Evolutionary conservation across 2,888 invertebrate genomes (phyloP), one percentile per base, ranked within the genome.

Genomic region (Yponomeuta sedellus): DNA sequence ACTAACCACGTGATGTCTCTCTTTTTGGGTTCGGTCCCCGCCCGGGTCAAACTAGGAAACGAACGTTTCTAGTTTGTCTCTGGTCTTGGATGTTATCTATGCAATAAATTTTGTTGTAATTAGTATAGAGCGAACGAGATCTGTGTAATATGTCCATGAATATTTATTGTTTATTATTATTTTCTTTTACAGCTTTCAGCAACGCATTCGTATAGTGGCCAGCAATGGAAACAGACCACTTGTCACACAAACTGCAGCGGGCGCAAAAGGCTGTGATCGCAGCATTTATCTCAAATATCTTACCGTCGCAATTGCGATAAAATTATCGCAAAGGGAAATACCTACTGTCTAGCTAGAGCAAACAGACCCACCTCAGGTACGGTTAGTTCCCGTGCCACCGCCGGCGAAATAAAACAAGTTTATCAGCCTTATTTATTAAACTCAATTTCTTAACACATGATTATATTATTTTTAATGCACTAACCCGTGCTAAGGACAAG

Each of bases 221-320:
- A 52, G 2, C 44, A 52, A 52, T 52, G 44, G 44, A 52, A 52
- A 52, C 44, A 52, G 44, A 16, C 12, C 44, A 52, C 3, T 52
- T 52, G 44, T 52, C 16, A 52, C 16, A 5, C 44, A 16, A 2
- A 4, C 44, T 16, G 16, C 44, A 52, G 44, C 12, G 44, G 16
- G 44, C 44, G 44, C 44, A 25, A 25, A 22, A n/a, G 39, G 70
- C 71, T 68, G 69, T 69, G 72, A 75, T 73, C 76, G 74, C 71
- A 71, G 74, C 71, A 75, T 74, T 76, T 75, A 76, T 75, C 76
- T 75, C 72, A 59, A 25, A 71, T 71, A 72, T 74, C 74, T 74
- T 73, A 78, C 73, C 77, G 78, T 76, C 74, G 69, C 75, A 73
- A 74, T 76, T 71, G 72, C 70, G 73, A 78, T 75, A 74, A 71